Percentiles rank a stretch among this genome's conserved stretches.
Evolutionary conservation across 2,888 invertebrate species (phyloP).

Genomic region (Hedya salicella): DNA sequence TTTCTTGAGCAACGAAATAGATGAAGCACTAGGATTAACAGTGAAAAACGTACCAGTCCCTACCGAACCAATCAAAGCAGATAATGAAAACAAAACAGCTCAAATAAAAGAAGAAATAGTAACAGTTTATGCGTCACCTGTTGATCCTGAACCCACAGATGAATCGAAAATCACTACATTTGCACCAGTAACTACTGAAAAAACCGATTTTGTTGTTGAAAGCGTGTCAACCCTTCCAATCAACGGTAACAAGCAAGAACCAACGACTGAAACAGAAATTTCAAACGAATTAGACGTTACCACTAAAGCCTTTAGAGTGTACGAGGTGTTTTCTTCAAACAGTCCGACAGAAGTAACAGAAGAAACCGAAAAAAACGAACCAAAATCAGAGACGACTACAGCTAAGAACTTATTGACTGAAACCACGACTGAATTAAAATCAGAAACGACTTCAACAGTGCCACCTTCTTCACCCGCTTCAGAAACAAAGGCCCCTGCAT

Average conservation of each 20-base stretch:
- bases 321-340: slow-evolving; percentile 71
- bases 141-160: slow-evolving; percentile 58
- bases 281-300: slow-evolving; percentile 66
- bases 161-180: slow-evolving; percentile 50
- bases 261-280: slow-evolving; percentile 59
- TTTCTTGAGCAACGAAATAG: slow-evolving; percentile 80
- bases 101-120: slow-evolving; percentile 62
- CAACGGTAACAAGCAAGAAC: slow-evolving; percentile 56
- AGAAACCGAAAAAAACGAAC: slow-evolving; percentile 52
- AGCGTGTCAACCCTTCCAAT: slow-evolving; percentile 75
- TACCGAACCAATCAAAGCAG: slow-evolving; percentile 50
- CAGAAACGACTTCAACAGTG: slow-evolving; percentile 71
- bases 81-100: slow-evolving; percentile 50
- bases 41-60: slow-evolving; percentile 57
- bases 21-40: slow-evolving; percentile 65
- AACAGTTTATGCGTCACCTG: slow-evolving; percentile 63
- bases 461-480: slow-evolving; percentile 60
- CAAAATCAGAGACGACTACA: slow-evolving; percentile 61
- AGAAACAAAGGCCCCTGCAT: slow-evolving; percentile 52
- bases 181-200: slow-evolving; percentile 50
- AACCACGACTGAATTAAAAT: slow-evolving; percentile 70
- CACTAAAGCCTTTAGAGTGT: slow-evolving; percentile 71
- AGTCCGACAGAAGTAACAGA: slow-evolving; percentile 54
- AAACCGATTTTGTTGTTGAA: slow-evolving; percentile 64
- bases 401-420: slow-evolving; percentile 66